Conservation (phyloP, 2,113 vertebrate species). For the Scomber japonicus region DNA sequence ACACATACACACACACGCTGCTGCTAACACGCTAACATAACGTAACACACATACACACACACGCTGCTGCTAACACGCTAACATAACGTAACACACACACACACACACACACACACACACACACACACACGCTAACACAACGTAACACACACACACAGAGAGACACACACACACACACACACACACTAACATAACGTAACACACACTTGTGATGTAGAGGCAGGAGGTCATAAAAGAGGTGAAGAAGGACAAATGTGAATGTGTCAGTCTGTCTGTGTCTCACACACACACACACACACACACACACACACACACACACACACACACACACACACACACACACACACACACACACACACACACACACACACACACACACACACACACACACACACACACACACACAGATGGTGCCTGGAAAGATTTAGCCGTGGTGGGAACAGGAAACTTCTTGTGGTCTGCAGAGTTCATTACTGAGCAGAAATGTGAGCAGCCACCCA, state of each 20-base stretch:
- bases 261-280: too few species aligned
- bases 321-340: conserved; percentile 9
- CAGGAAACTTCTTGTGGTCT: conserved; percentile 70
- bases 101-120: too few species aligned
- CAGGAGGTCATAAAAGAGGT: too few species aligned
- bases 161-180: background rate
- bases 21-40: too few species aligned
- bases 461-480: conserved; percentile 70
- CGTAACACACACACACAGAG: too few species aligned
- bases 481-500: conserved; percentile 67
- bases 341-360: conserved; percentile 21
- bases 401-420: conserved; percentile 63
- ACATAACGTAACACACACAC: too few species aligned
- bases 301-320: conserved; percentile 9
- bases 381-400: conserved; percentile 17
- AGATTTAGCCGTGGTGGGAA: conserved; percentile 62
- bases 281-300: conserved; percentile 9
- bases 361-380: conserved; percentile 8
- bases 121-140: too few species aligned
- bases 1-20: too few species aligned
- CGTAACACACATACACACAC: too few species aligned
- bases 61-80: too few species aligned
- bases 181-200: background rate
- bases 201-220: too few species aligned
- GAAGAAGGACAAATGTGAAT: too few species aligned